These are phyloP conservation scores for Cottus gobio DNA, from an alignment of 2,113 vertebrate genomes.

Conservation along the genomic window DNA sequence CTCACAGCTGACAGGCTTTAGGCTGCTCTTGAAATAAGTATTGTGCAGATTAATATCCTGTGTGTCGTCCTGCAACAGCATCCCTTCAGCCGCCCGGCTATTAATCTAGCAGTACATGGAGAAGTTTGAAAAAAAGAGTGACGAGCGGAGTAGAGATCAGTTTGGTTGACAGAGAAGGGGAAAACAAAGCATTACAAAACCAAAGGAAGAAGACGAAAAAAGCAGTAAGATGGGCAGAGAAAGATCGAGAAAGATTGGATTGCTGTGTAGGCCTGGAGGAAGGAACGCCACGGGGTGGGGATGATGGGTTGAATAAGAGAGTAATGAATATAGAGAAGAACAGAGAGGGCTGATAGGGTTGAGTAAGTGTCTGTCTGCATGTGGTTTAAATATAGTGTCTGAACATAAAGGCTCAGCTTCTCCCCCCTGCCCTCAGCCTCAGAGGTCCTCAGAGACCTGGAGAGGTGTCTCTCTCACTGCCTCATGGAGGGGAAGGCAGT, in stretches of 20 bases:
- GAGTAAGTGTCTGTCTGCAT: constrained; percentile 29
- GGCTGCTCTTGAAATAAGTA: constrained; percentile 4
- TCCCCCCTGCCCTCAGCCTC: constrained; percentile 2
- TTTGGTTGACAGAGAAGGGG: background rate
- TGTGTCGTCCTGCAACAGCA: background rate
- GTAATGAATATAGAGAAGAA: constrained; percentile 9
- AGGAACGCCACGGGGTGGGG: background rate
- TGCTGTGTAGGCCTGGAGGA: background rate
- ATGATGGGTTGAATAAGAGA: background rate
- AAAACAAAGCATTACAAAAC: background rate
- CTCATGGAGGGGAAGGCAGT: background rate
- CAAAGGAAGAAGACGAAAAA: background rate
- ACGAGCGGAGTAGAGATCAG: background rate
- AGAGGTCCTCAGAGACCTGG: constrained; percentile 15
- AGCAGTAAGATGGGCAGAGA: background rate
- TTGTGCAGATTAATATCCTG: constrained; percentile 7
- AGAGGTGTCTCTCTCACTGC: constrained; percentile 35
- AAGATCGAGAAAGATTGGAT: background rate
- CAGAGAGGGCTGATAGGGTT: constrained; percentile 24
- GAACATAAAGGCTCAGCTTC: background rate
- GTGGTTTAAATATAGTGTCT: constrained; percentile 19
- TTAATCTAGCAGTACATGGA: constrained; percentile 8
- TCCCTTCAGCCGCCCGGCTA: background rate
- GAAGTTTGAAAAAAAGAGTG: background rate
- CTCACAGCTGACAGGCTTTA: constrained; percentile 7